phyloP scores from a whole-genome alignment of 2,797 vertebrate genomes.

The Nothura maculosa region DNA sequence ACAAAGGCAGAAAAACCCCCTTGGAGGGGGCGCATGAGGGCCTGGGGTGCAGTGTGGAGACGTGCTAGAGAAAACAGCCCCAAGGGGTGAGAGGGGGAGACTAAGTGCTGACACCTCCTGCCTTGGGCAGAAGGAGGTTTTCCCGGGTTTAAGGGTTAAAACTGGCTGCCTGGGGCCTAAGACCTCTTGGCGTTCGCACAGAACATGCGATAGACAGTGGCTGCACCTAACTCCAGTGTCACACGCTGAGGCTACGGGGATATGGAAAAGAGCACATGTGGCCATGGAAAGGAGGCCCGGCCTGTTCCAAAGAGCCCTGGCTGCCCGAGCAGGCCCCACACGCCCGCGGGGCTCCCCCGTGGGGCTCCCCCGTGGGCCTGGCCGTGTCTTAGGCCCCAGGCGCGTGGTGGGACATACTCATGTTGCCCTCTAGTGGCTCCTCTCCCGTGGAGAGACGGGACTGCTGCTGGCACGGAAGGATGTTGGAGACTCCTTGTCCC shows the following conservation, averaged over 20 bases:
- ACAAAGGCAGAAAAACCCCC: background rate
- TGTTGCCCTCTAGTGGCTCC: slow-evolving; percentile 63
- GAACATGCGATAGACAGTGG: fast-evolving
- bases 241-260: fast-evolving
- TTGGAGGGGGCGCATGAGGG: fast-evolving
- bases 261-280: fast-evolving
- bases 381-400: too few species aligned
- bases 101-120: background rate
- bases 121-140: background rate
- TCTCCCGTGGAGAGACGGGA: background rate
- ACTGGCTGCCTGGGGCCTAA: fast-evolving
- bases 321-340: fast-evolving
- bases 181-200: fast-evolving
- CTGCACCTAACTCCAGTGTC: fast-evolving
- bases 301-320: fast-evolving
- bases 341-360: background rate
- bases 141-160: background rate
- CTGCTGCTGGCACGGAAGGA: background rate
- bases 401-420: background rate
- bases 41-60: background rate
- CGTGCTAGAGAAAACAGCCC: background rate
- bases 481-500: background rate
- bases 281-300: fast-evolving
- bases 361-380: too few species aligned
- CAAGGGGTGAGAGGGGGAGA: background rate